Conservation (phyloP, 2,113 vertebrate species). For the Saguinus imperator region DNA sequence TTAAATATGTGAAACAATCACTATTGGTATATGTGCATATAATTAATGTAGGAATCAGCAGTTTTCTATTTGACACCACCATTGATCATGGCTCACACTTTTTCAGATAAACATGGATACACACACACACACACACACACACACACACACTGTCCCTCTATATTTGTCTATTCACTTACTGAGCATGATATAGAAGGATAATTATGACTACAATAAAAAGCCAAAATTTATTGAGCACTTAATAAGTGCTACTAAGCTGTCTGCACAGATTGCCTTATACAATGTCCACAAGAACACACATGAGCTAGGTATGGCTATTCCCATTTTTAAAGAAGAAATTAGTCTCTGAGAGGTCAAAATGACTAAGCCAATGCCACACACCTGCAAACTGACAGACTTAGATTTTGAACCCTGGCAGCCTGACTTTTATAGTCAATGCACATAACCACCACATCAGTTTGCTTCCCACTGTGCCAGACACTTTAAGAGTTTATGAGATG, state of each 20-base stretch:
- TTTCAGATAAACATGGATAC: not conserved
- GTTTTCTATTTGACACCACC: not conserved
- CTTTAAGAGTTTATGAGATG: not conserved
- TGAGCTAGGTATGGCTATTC: not conserved
- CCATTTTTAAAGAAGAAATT: not conserved
- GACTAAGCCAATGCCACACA: not conserved
- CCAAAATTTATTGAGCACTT: not conserved
- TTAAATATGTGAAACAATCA: not conserved
- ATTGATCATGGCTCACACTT: not conserved
- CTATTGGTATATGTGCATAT: not conserved
- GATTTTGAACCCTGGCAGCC: not conserved
- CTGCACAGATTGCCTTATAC: accelerated
- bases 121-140: not conserved
- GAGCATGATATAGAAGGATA: not conserved
- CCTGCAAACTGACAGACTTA: not conserved
- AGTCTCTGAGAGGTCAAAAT: not conserved
- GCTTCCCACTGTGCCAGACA: not conserved
- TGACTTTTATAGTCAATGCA: not conserved
- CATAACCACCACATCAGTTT: not conserved
- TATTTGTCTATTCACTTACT: not conserved
- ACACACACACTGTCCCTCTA: not conserved
- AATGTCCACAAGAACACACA: not conserved
- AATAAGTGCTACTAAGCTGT: not conserved
- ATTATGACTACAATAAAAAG: not conserved
- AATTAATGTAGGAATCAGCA: not conserved